Evolutionary conservation across 2,113 vertebrate genomes (phyloP).

Genomic region (Zingel zingel): DNA sequence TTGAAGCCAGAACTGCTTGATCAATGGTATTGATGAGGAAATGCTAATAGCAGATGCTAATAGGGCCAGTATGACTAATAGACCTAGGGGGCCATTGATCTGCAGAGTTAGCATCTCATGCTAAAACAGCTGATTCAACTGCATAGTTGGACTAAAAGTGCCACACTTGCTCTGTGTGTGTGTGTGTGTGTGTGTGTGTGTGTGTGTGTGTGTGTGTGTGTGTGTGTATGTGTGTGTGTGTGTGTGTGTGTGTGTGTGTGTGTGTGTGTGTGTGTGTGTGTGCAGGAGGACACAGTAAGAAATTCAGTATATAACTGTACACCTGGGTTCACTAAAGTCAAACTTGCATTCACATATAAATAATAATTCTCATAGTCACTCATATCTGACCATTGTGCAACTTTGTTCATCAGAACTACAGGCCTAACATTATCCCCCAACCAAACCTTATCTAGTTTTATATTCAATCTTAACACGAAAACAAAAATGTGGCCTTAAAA

Average conservation of each 20-base stretch:
- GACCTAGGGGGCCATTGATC: slow-evolving; percentile 74
- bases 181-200: slow-evolving; percentile 39
- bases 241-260: slow-evolving; percentile 1
- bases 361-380: slow-evolving; percentile 2
- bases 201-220: slow-evolving; percentile 35
- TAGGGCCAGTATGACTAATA: slow-evolving; percentile 74
- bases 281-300: background rate
- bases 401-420: background rate
- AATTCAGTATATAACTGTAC: background rate
- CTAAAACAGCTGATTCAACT: slow-evolving; percentile 80
- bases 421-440: background rate
- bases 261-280: background rate
- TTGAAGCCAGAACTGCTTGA: slow-evolving; percentile 57
- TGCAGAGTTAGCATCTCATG: slow-evolving; percentile 79
- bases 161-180: slow-evolving; percentile 64
- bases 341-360: background rate
- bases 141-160: slow-evolving; percentile 78
- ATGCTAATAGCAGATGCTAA: slow-evolving; percentile 81
- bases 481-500: background rate
- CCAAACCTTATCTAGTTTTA: background rate
- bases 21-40: slow-evolving; percentile 75
- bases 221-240: slow-evolving; percentile 9
- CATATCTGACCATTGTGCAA: background rate
- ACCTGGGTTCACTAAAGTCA: background rate
- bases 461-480: background rate